Base-by-base conservation (phyloP, 1,140 invertebrate genomes). In the Neodiprion lecontei region DNA sequence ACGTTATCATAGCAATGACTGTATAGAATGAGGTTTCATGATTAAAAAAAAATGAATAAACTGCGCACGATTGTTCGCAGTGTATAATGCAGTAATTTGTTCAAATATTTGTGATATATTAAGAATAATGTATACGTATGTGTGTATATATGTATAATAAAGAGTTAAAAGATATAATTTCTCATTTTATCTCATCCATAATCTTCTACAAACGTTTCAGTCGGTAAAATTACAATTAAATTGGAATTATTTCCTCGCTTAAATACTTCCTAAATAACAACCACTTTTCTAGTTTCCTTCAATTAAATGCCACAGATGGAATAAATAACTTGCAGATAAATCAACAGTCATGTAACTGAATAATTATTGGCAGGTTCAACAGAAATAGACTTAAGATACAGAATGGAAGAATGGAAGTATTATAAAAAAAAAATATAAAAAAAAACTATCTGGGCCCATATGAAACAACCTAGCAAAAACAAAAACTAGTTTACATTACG, bases 241-340 rank as follows among this genome's bases (percentile, higher is more conserved):
- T 75, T 79, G 76, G 78, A 79, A 78, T 79, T 67, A 65, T 72
- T 82, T 78, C 75, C 74, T 83, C 82, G 50, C 61, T 72, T 81
- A 80, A 79, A 61, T 79, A 76, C 77, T 78, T 71, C 75, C 78
- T 79, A 85, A 81, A 81, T 78, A 80, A 81, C 81, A 78, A 82
- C 72, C 80, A 79, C 77, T 50, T 73, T 73, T 8, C 23, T 49
- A 77, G 74, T 77, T 72, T 69, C 74, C 11, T 69, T 69, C 67
- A 23, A 47, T 65, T 65, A 65, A 65, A 23, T 69, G 9, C 67
- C 40, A 14, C 23, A 69, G 3, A 69, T 69, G 21, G 21, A 47
- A 69, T 69, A 47, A 47, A 12, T 21, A 14, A 21, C 11, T 7
- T 47, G 67, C 21, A 47, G 17, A 14, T 3, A 65, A 21, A 14